These are phyloP conservation scores for Hemichromis elongatus DNA, from an alignment of 2,113 vertebrate genomes.

Conservation along the genomic window DNA sequence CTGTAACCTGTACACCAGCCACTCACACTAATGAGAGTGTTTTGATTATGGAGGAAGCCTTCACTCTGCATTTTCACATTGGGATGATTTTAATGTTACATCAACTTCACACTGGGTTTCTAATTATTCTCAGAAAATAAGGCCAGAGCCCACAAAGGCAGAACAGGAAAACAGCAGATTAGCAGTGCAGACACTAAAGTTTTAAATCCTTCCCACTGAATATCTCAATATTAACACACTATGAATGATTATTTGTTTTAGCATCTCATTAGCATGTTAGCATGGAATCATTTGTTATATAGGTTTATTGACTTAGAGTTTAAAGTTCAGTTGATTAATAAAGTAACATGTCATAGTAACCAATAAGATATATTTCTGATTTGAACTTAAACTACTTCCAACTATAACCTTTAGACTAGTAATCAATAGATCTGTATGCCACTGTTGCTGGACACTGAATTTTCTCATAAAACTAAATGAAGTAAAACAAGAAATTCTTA, in stretches of 20 bases:
- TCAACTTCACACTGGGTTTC: background rate
- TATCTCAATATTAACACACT: background rate
- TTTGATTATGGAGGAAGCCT: background rate
- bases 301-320: background rate
- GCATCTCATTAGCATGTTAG: background rate
- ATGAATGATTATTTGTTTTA: background rate
- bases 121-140: background rate
- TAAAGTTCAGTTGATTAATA: background rate
- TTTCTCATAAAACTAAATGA: background rate
- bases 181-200: background rate
- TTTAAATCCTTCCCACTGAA: background rate
- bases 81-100: background rate
- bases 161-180: background rate
- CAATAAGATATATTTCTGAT: background rate
- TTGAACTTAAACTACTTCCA: background rate
- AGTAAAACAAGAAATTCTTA: background rate
- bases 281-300: background rate
- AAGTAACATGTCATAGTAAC: background rate
- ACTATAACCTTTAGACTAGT: background rate
- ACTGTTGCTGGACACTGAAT: background rate
- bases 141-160: background rate
- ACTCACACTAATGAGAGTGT: background rate
- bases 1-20: background rate
- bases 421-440: background rate
- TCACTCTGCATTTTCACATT: background rate